Evolutionary conservation across 2,113 vertebrate species (phyloP), one percentile per base, ranked within the genome.

Genomic region (Microcebus ravelobensis): DNA sequence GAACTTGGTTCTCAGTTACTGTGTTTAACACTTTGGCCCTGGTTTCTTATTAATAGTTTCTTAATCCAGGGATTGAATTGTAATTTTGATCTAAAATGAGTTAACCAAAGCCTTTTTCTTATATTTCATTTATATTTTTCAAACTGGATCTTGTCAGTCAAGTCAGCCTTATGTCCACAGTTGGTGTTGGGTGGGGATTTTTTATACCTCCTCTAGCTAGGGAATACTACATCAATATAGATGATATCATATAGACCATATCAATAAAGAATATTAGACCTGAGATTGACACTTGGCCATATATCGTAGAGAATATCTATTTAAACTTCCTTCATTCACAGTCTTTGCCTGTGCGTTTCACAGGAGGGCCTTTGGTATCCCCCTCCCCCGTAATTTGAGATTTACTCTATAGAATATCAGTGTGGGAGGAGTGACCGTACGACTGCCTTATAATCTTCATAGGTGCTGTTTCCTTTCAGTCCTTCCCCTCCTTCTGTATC

Each of bases 351-450:
- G 8, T 18, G 79, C 20, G n/a, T 68, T 68, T 20, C 39, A 59
- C 20, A 14, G 25, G 21, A 92, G 25, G 34, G 34, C 48, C 23
- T 23, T 25, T 55, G 0, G 27, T 57, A 36, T 10, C 55, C 17
- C 29, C 59, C 4, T 31, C 15, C 27, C 68, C 31, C 15, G 36
- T 25, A 74, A 57, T 1, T 39, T 31, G n/a, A 74, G 25, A 74
- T 25, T 27, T 74, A 14, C 57, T 59, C 31, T 39, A 2, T 25
- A 68, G 23, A 68, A 42, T 21, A 59, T 76, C 15, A 50, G 55
- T 36, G 21, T 9, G 21, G 34, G 9, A 13, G 39, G 6, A 15
- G 12, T 6, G 8, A 61, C 15, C 0, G 0, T 48, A 25, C n/a
- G 39, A 29, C 25, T 45, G 57, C 34, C 21, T 4, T 29, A 0